Evolutionary conservation across 2,797 vertebrate genomes (phyloP), one percentile per base, ranked within the genome.

Genomic region (Lepus townsendii): DNA sequence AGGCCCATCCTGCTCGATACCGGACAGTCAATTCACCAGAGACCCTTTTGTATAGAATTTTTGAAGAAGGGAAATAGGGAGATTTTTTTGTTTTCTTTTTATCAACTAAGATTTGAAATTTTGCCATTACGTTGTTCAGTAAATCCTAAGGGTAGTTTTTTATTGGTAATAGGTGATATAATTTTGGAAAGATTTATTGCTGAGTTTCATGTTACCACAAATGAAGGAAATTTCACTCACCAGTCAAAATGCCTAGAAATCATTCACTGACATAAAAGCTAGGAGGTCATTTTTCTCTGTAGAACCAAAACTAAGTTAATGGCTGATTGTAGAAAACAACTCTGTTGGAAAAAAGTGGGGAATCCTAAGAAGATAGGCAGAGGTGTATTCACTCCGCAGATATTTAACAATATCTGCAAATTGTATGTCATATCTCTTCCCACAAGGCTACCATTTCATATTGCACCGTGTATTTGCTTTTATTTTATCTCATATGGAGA

Each of bases 131-230:
- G 35, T 57, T 94, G 5, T 63, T 96, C 89, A 83, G 54, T 88
- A 96, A 95, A 82, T 5, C 32, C 76, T 93, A 95, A 91, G 76
- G 96, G 95, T 5, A 47, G 19, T 27, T 97, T 57, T 17, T 38
- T 94, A 22, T 57, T 93, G 30, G 62, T 88, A 93, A 93, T 26
- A 90, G 83, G 72, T 84, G 69, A 47, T 96, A 91, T 77, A 79
- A 73, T 69, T 80, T 88, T 94, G 95, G 85, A 91, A 95, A 97
- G 96, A 95, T 86, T 93, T 83, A 91, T 69, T 91, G 82, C 71
- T 94, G n/a, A 63, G 26, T 90, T 94, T 96, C 79, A 92, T 19
- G n/a, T 76, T 95, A 93, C 71, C 73, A 87, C 52, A 97, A 97
- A 89, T 69, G 57, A 66, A 93, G n/a, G 62, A 97, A 93, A 93